Percentiles rank a stretch among this genome's conserved stretches.
Evolutionary conservation across 2,113 vertebrate species (phyloP).

Genomic region (Leptosomus discolor): DNA sequence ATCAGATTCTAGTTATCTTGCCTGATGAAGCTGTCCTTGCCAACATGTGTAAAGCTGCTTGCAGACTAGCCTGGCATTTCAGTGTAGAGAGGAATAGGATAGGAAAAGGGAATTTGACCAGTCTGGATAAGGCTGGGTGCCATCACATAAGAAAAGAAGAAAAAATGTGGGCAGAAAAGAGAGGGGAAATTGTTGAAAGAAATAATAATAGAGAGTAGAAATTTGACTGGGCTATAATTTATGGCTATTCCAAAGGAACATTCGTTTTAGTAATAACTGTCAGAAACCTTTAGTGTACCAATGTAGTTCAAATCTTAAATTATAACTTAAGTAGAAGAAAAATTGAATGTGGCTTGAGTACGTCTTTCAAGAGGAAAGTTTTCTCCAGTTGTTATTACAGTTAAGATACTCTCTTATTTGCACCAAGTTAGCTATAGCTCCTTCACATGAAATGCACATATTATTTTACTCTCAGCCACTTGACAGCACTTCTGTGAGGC

Average conservation of each 20-base stretch:
- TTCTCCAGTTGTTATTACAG: neutral
- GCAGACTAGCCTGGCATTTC: neutral
- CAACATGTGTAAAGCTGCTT: neutral
- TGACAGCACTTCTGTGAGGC: neutral
- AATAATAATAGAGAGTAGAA: neutral
- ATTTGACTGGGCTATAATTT: neutral
- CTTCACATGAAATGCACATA: neutral
- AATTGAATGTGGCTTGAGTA: neutral
- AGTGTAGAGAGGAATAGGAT: neutral
- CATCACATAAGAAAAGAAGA: neutral
- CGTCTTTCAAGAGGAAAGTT: neutral
- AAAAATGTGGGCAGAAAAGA: neutral
- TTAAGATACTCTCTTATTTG: neutral
- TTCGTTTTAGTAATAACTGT: neutral
- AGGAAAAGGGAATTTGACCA: neutral
- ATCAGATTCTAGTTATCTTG: neutral
- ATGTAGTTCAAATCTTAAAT: neutral
- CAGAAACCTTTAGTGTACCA: neutral
- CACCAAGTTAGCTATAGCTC: neutral
- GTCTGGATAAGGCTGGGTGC: neutral
- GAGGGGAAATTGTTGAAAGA: neutral
- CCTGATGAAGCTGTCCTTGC: neutral
- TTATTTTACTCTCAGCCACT: neutral
- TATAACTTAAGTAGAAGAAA: neutral
- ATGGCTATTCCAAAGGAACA: neutral